Evolutionary conservation across 2,797 vertebrate species (phyloP).

Genomic region (Rhabdophis nuchalis): DNA sequence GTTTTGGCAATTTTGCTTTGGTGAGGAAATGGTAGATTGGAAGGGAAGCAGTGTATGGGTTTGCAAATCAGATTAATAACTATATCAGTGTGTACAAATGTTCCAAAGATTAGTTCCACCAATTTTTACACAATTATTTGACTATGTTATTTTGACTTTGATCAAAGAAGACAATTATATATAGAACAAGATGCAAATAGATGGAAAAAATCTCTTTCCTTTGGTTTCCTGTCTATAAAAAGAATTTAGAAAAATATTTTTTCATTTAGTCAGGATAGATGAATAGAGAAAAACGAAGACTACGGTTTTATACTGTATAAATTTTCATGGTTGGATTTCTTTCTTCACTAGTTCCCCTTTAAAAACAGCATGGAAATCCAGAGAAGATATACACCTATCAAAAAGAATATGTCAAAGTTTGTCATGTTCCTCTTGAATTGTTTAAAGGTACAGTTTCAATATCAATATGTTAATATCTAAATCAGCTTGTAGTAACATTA

Average conservation of each 20-base stretch:
- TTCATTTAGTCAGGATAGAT: neutral
- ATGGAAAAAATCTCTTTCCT: neutral
- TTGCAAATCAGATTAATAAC: neutral
- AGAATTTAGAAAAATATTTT: neutral
- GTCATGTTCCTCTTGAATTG: accelerated
- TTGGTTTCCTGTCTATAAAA: neutral
- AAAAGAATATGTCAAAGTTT: neutral
- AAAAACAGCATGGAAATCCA: neutral
- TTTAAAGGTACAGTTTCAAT: no score
- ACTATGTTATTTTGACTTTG: neutral
- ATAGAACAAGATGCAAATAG: neutral
- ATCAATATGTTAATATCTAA: neutral
- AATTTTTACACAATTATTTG: neutral
- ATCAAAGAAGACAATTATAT: neutral
- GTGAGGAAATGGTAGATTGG: neutral
- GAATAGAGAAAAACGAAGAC: neutral
- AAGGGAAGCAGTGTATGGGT: neutral
- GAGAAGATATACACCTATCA: neutral
- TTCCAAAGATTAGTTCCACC: neutral
- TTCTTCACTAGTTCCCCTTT: neutral
- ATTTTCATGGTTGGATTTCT: neutral
- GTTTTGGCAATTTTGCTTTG: neutral
- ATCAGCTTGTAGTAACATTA: slow-evolving; percentile 19
- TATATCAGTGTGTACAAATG: neutral
- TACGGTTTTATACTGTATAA: neutral